Percentiles rank a stretch among this genome's conserved stretches.
These are phyloP conservation scores for Poeciliopsis infans DNA, from an alignment of 2,797 vertebrate species.

Conservation along the genomic window DNA sequence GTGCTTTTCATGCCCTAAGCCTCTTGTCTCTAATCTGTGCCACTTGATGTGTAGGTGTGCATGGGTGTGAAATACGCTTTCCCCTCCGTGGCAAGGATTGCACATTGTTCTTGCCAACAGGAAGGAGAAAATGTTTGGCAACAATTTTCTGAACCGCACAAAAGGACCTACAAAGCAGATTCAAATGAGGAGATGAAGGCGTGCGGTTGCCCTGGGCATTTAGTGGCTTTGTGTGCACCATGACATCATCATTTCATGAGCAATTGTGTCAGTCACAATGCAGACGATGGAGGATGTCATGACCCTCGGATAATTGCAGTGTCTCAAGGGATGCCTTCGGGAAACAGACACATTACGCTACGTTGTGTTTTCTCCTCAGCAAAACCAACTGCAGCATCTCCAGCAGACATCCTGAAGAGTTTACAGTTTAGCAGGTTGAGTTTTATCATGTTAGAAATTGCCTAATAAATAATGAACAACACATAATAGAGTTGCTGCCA, in stretches of 20 bases:
- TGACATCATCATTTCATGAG: constrained; percentile 61
- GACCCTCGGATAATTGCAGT: constrained; percentile 46
- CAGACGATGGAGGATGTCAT: constrained; percentile 39
- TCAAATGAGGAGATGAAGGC: constrained; percentile 39
- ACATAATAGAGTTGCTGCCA: neutral
- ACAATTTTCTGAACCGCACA: constrained; percentile 32
- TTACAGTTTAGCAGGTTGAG: neutral
- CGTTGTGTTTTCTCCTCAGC: constrained; percentile 4
- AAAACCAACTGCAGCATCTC: neutral
- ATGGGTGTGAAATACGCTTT: constrained; percentile 72
- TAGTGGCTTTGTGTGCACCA: constrained; percentile 37
- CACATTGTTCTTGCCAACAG: constrained; percentile 67
- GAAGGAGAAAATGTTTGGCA: constrained; percentile 60
- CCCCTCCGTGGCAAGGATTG: constrained; percentile 46
- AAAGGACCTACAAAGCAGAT: constrained; percentile 49
- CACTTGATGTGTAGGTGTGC: constrained; percentile 73
- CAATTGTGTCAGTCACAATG: constrained; percentile 60
- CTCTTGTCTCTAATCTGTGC: constrained; percentile 75
- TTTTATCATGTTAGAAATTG: neutral
- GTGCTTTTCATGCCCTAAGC: constrained; percentile 70
- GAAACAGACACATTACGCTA: constrained; percentile 16
- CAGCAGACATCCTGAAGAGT: neutral
- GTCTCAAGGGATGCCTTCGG: constrained; percentile 30
- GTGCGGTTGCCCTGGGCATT: constrained; percentile 37
- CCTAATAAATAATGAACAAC: neutral